Evolutionary conservation across 1,140 invertebrate species (phyloP), one percentile per base, ranked within the genome.

Genomic region (Magallana angulata): DNA sequence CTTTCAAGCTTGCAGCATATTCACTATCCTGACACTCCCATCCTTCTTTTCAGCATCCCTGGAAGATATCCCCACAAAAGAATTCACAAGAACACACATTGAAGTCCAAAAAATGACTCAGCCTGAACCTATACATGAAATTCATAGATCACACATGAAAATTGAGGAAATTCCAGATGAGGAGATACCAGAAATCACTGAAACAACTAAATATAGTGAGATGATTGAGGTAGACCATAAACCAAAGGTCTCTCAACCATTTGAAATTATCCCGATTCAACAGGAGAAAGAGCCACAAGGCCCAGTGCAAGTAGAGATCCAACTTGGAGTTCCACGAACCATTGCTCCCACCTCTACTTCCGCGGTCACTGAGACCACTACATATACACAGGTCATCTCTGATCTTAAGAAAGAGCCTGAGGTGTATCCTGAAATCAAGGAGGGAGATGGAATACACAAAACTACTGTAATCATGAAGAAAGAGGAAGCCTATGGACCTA

Each of bases 41-140:
- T 89, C 48, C 76, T 68, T 60, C 89, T 86, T 87, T 88, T 85
- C 90, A 92, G 91, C 91, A 86, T 88, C 90, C n/a, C 91, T 92
- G 14, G 92, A 92, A 82, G 92, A 91, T 48, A 89, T 93, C 85
- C 89, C 91, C 62, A 90, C 92, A 59, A 90, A 93, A 89, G 93
- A 93, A 81, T 85, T 89, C 56, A 91, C 93, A 87, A 92, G 90
- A 86, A 92, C 93, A 86, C 93, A 93, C 3, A 93, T 94, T 88
- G 91, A 93, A 87, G 92, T 94, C 83, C 91, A 94, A 76, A 90
- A 92, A 86, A 85, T 89, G 64, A 76, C 68, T 24, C 68, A 76
- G 30, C 85, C 87, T 24, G 81, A 88, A 76, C 59, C 87, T 9
- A 62, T 84, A 8, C 85, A 85, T 8, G 89, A 90, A 81, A 82